Base-by-base conservation (phyloP, 2,888 invertebrate species). In the Antheraea yamamai region DNA sequence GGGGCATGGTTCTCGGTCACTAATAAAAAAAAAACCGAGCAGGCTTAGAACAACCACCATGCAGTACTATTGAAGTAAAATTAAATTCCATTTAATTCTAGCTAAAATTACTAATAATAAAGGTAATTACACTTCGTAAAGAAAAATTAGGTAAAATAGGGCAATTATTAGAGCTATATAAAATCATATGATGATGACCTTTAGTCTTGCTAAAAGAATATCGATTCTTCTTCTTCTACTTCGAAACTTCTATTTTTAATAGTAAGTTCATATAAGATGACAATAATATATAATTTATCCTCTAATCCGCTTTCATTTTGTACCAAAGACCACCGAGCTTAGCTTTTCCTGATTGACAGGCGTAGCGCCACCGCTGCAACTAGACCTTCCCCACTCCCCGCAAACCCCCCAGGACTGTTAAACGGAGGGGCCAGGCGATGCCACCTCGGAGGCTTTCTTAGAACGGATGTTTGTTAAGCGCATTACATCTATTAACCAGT, bases 331-430 rank as follows among this genome's bases (percentile, higher is more conserved):
- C 75, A 84, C 85, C 83, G 78, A 82, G 82, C 83, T 87, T 80
- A 87, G 83, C 88, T 88, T 89, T 89, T 87, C 87, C 88, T 91
- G 92, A 91, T 92, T 92, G 91, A 92, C 91, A 89, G 88, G 84
- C 85, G 81, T 83, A 92, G 89, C 88, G 88, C 88, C 88, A 84
- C 92, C 88, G 88, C 58, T 78, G 75, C 82, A 85, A 76, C 73
- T 75, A 79, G 89, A 85, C 76, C 89, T 83, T 72, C 78, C 79
- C 47, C 76, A 74, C 78, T 76, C 71, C 80, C 77, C 75, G 10
- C 68, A 16, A 26, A 12, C 35, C 66, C 73, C 72, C 74, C 74
- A 78, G n/a, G n/a, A 73, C 75, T 39, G 75, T 75, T 52, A 72
- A 71, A 52, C 72, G 61, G 61, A 80, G 76, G 76, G 77, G 73